Evolutionary conservation across 2,797 vertebrate genomes (phyloP), one percentile per base, ranked within the genome.

Genomic region (Micropoecilia bifurca): DNA sequence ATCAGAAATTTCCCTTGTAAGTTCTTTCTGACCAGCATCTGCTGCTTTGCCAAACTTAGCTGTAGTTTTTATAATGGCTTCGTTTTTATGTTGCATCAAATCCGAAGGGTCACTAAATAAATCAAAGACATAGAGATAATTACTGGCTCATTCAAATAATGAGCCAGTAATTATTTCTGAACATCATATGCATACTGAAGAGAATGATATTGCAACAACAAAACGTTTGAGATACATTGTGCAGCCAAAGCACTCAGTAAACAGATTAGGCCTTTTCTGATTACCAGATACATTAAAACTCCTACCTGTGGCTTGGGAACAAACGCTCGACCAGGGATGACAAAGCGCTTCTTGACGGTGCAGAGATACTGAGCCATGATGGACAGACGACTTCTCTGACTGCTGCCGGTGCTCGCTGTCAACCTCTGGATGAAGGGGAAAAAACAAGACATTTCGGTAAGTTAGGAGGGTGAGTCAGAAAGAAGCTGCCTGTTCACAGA

Each of bases 291-390:
- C 33, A 50, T 2, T 33, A 71, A 43, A 63, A 0, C 33, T 78
- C 95, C 94, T 94, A 99, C 98, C 94, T 97, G 61, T 57, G 99
- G 99, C 87, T 98, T 98, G 80, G 99, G 99, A 85, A 98, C 85
- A 55, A 99, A 99, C 63, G 98, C 98, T 75, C 90, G 90, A 48
- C 98, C 98, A 0, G 98, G 97, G 92, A 99, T 98, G 47, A 96
- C 89, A 55, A 99, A 98, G 91, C 97, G 82, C 87, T 92, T 96
- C 75, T 89, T 94, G 46, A 99, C 97, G 0, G 79, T 92, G 89
- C 98, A 98, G 80, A 99, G 97, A 90, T 97, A 95, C 92, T 99
- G 99, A 73, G 97, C 94, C 97, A 99, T 98, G 75, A 99, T 22
- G 48, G 99, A 99, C 71, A 99, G 95, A n/a, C 99, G 97, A 85